phyloP scores from a whole-genome alignment of 2,113 vertebrate species.

The Willisornis vidua region DNA sequence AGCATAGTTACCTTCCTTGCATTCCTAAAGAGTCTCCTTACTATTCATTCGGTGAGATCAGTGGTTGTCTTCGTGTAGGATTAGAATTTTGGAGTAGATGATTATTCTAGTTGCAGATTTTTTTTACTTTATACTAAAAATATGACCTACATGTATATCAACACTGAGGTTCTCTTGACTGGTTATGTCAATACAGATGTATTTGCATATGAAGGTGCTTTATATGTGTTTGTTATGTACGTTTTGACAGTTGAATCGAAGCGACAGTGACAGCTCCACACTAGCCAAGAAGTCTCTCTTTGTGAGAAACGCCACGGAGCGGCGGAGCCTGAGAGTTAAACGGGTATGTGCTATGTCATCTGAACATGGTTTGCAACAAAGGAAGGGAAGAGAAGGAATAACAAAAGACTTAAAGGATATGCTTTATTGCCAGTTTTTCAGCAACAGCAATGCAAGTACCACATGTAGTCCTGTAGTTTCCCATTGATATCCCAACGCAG shows the following conservation, averaged over 20 bases:
- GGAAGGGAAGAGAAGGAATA: background rate
- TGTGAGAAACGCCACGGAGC: conserved; percentile 81
- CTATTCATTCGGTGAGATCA: background rate
- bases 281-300: conserved; percentile 84
- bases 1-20: background rate
- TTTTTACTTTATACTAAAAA: background rate
- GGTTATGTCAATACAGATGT: background rate
- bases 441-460: background rate
- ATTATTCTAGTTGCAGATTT: background rate
- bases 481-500: background rate
- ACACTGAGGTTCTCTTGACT: background rate
- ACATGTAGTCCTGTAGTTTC: background rate
- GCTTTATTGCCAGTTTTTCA: background rate
- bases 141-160: background rate
- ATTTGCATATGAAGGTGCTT: background rate
- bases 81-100: background rate
- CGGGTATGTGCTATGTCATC: conserved; percentile 67
- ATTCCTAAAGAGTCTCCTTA: background rate
- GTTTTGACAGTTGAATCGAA: conserved; percentile 80
- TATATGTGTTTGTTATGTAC: background rate
- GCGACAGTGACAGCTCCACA: conserved; percentile 87
- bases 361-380: background rate
- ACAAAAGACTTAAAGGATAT: background rate
- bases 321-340: conserved; percentile 82
- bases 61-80: background rate